Base-by-base conservation (phyloP, 2,888 invertebrate species). In the Ophion ventricosus region DNA sequence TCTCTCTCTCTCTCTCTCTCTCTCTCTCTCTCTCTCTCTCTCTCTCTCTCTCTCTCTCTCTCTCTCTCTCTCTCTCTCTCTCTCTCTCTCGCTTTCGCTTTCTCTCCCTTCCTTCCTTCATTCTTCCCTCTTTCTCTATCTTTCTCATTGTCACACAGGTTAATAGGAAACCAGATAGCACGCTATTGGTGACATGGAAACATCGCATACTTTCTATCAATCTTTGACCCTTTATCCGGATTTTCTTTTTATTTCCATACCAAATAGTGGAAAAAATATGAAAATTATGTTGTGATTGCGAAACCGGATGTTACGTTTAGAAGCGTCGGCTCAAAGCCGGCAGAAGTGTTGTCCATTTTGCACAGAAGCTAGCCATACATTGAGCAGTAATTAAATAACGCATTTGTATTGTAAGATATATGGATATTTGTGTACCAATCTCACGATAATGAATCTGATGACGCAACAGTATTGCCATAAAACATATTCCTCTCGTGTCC, bases 11-110 rank as follows among this genome's bases (percentile, higher is more conserved):
- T 17, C 23, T 20, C 56, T 43, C 25, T 35, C 64, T 49, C 74
- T 5, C n/a, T 20, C 40, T 29, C 49, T 74, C 8, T 7, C 74
- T 49, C 17, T 26, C 69, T 49, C 74, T 20, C n/a, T 49, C 74
- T 43, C 49, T 74, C 14, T 20, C 74, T 3, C 49, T 29, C 23
- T 59, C 72, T 59, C 43, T 74, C 63, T 79, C n/a, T 59, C 11
- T 57, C 57, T 59, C 72, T n/a, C 26, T 17, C n/a, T 56, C 54
- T 29, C 26, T 54, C 29, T n/a, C 25, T 10, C 25, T 25, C n/a
- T 64, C 17, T 14, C 23, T 23, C 66, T 20, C 43, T 23, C 43
- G 49, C 43, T 54, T 35, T 43, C 23, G 23, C 23, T 20, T 43
- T 43, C 25, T 35, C 64, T 49, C 74, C 11, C n/a, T 20, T 26